Conservation (phyloP, 2,888 invertebrate genomes). For the Stenoptilia bipunctidactyla region DNA sequence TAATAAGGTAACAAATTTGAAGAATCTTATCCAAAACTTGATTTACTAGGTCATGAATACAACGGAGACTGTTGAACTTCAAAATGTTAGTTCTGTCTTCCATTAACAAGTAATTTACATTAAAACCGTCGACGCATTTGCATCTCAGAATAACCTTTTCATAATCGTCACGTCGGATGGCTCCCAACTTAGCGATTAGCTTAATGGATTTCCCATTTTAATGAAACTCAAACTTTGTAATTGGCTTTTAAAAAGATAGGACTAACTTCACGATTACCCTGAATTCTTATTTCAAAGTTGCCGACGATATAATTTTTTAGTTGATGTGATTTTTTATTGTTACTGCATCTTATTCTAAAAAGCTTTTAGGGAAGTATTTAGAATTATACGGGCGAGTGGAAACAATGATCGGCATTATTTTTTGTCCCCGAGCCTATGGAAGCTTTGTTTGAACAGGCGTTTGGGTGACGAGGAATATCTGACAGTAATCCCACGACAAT, state of each 20-base stretch:
- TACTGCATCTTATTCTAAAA: slow-evolving; percentile 23
- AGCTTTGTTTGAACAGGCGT: slow-evolving; percentile 66
- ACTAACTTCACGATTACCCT: slow-evolving; percentile 38
- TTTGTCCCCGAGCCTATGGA: slow-evolving; percentile 31
- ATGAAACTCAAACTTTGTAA: slow-evolving; percentile 54
- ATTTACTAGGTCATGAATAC: slow-evolving; percentile 46
- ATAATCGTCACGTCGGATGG: slow-evolving; percentile 53
- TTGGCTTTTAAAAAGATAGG: slow-evolving; percentile 55
- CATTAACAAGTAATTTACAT: slow-evolving; percentile 63
- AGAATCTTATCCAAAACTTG: slow-evolving; percentile 46
- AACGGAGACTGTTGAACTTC: slow-evolving; percentile 32
- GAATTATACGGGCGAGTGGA: slow-evolving; percentile 34
- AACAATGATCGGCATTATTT: slow-evolving; percentile 43
- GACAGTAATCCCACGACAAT: slow-evolving; percentile 68
- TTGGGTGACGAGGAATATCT: slow-evolving; percentile 61
- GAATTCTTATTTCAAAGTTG: slow-evolving; percentile 21
- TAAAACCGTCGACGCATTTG: slow-evolving; percentile 52
- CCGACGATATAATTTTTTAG: slow-evolving; percentile 12
- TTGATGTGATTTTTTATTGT: slow-evolving; percentile 6
- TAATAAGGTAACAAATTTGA: no score
- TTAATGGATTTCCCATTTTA: slow-evolving; percentile 64
- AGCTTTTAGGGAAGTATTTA: slow-evolving; percentile 35
- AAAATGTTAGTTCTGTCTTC: slow-evolving; percentile 40
- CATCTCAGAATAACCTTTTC: slow-evolving; percentile 58
- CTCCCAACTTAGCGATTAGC: slow-evolving; percentile 53